Conservation (phyloP, 2,113 vertebrate genomes). For the Prinia subflava region DNA sequence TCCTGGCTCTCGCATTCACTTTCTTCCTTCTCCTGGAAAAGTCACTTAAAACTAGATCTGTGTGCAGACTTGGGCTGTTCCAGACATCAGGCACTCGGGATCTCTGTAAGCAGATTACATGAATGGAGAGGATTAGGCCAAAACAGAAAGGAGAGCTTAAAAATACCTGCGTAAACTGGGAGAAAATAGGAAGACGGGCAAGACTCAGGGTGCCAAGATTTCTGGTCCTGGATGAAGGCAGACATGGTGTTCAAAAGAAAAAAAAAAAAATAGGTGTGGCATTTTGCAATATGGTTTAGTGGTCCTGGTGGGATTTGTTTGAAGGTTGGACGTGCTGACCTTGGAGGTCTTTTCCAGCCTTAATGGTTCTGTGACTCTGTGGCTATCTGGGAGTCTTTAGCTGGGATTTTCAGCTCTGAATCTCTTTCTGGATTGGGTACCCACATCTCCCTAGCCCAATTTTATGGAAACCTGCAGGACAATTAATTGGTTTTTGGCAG, state of each 20-base stretch:
- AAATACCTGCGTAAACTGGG: neutral
- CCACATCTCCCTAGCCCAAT: fast-evolving
- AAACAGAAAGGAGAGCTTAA: neutral
- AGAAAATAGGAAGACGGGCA: neutral
- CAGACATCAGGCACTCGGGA: neutral
- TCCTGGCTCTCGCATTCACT: neutral
- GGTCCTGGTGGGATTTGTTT: neutral
- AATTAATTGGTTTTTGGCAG: neutral
- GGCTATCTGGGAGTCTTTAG: neutral
- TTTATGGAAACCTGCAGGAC: neutral
- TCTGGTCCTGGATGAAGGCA: neutral
- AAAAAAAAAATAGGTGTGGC: too few relatives aligned
- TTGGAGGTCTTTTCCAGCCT: neutral
- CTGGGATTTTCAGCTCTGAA: neutral
- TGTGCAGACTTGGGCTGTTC: neutral
- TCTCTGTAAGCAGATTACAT: neutral
- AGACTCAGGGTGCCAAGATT: neutral
- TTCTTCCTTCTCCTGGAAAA: constrained; percentile 5
- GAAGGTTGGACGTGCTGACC: neutral
- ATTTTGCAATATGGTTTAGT: fast-evolving
- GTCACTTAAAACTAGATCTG: neutral
- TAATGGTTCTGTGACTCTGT: neutral
- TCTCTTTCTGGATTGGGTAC: neutral
- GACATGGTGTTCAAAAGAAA: neutral
- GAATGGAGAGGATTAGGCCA: neutral